A percentile compares a stretch with the other conserved stretches of the same genome.
phyloP scores from a whole-genome alignment of 2,888 invertebrate species.

The Callinectes sapidus region DNA sequence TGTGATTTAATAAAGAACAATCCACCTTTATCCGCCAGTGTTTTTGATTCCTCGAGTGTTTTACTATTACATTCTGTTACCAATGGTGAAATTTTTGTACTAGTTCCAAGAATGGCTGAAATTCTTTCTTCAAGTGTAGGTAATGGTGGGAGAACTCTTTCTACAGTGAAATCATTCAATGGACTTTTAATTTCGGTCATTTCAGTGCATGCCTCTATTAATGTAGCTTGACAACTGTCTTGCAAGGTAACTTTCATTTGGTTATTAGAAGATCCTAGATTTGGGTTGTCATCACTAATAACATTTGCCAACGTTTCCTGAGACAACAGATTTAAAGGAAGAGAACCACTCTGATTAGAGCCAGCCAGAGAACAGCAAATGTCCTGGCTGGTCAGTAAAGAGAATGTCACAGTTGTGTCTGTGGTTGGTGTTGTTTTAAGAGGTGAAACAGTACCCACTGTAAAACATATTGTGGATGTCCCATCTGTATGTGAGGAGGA shows the following conservation, averaged over 20 bases:
- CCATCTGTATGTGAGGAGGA: not conserved
- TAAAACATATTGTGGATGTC: not conserved
- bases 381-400: not conserved
- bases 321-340: not conserved
- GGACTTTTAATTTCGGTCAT: not conserved
- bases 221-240: not conserved
- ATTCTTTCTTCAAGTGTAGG: conserved; percentile 57
- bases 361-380: conserved; percentile 11
- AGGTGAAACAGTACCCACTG: not conserved
- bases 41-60: not conserved
- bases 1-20: not conserved
- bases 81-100: not conserved
- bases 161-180: not conserved
- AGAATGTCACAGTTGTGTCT: conserved; percentile 7
- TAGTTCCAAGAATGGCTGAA: conserved; percentile 45
- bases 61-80: not conserved
- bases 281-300: conserved; percentile 4
- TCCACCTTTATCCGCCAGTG: not conserved
- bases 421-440: conserved; percentile 3
- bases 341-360: not conserved
- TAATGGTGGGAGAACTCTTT: conserved; percentile 21
- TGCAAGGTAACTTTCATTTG: not conserved
- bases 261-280: not conserved
- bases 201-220: conserved; percentile 11
- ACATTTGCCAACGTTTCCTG: not conserved